Evolutionary conservation across 2,888 invertebrate species (phyloP).

Genomic region (Platycnemis pennipes): DNA sequence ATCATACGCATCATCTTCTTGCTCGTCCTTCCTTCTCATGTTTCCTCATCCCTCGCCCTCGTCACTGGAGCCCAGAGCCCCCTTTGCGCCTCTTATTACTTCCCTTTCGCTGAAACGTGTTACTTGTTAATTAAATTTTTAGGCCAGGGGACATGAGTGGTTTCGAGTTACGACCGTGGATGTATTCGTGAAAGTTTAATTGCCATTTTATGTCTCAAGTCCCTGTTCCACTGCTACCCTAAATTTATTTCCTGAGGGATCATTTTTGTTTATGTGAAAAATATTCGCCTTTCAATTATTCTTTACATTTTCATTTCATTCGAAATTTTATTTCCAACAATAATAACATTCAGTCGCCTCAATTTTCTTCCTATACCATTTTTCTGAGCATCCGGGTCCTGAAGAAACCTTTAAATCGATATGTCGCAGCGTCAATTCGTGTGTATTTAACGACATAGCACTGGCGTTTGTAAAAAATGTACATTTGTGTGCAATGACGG

Average conservation of each 20-base stretch:
- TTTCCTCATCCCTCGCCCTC: background rate
- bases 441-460: too few relatives aligned
- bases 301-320: too few relatives aligned
- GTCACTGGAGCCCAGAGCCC: too few relatives aligned
- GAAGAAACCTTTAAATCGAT: too few relatives aligned
- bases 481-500: too few relatives aligned
- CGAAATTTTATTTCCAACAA: too few relatives aligned
- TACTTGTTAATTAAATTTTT: slow-evolving; percentile 29
- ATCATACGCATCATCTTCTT: background rate
- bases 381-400: too few relatives aligned
- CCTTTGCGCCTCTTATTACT: background rate
- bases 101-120: slow-evolving; percentile 4
- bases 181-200: slow-evolving; percentile 22
- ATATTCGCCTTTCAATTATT: background rate
- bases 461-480: too few relatives aligned
- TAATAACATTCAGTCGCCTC: too few relatives aligned
- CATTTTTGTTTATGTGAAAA: background rate
- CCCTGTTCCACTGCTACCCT: background rate
- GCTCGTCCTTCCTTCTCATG: background rate
- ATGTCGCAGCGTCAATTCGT: too few relatives aligned
- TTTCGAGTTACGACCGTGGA: background rate
- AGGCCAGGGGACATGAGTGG: background rate
- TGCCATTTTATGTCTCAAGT: background rate
- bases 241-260: background rate
- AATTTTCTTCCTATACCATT: too few relatives aligned